Conservation (phyloP, 2,888 invertebrate species). For the Leptopilina myrica region DNA sequence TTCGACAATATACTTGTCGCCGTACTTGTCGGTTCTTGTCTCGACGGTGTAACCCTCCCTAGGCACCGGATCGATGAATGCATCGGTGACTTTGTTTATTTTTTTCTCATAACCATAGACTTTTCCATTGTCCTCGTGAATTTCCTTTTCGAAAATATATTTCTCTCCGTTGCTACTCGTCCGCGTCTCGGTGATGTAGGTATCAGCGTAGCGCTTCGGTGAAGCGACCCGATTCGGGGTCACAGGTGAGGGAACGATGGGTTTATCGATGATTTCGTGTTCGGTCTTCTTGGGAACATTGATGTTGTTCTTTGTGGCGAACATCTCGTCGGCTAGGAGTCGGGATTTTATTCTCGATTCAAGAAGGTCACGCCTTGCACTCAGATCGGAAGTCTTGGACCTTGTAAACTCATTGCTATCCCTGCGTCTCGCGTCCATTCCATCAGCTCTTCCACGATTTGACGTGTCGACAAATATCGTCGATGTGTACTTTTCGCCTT, state of each 20-base stretch:
- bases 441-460: slow-evolving; percentile 82
- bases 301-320: slow-evolving; percentile 65
- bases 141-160: slow-evolving; percentile 74
- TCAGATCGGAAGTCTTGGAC: slow-evolving; percentile 79
- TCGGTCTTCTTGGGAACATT: slow-evolving; percentile 68
- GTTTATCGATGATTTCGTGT: slow-evolving; percentile 73
- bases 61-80: slow-evolving; percentile 73
- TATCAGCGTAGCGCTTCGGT: slow-evolving; percentile 72
- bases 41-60: slow-evolving; percentile 71
- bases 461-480: slow-evolving; percentile 76
- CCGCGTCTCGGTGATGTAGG: slow-evolving; percentile 71
- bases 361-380: slow-evolving; percentile 85
- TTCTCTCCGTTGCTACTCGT: slow-evolving; percentile 73
- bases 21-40: slow-evolving; percentile 71
- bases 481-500: slow-evolving; percentile 72
- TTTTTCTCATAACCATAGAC: slow-evolving; percentile 75
- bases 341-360: slow-evolving; percentile 87
- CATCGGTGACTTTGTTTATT: slow-evolving; percentile 78
- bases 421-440: slow-evolving; percentile 61
- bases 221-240: slow-evolving; percentile 69
- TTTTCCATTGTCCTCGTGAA: slow-evolving; percentile 74
- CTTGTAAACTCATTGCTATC: slow-evolving; percentile 59
- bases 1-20: slow-evolving; percentile 73
- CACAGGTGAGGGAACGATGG: slow-evolving; percentile 73
- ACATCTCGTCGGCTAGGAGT: slow-evolving; percentile 75